These are phyloP conservation scores for Ectemnius cavifrons DNA, from an alignment of 2,888 invertebrate genomes.

Conservation along the genomic window DNA sequence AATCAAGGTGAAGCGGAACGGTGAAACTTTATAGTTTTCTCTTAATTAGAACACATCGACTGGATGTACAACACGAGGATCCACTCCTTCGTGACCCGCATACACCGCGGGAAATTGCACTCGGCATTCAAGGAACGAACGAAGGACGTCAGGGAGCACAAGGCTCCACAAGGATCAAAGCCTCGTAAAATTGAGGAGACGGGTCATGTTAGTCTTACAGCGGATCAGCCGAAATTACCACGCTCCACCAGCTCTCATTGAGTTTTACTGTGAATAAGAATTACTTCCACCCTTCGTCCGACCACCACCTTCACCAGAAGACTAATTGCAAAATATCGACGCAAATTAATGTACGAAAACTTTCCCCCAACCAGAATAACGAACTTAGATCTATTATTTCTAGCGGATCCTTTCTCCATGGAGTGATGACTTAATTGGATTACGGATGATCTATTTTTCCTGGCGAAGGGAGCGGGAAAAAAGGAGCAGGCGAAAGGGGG, in stretches of 20 bases:
- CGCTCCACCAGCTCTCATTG: neutral
- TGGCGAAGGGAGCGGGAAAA: slow-evolving; percentile 12
- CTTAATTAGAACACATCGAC: slow-evolving; percentile 55
- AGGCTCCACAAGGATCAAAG: slow-evolving; percentile 31
- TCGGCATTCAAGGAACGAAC: slow-evolving; percentile 26
- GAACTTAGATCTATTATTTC: slow-evolving; percentile 3
- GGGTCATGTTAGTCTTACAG: slow-evolving; percentile 3
- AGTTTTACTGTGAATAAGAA: slow-evolving; percentile 1
- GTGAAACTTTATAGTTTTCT: slow-evolving; percentile 53
- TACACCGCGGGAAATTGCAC: slow-evolving; percentile 45
- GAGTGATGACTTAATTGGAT: slow-evolving; percentile 50
- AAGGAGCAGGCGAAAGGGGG: slow-evolving; percentile 21
- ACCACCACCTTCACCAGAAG: too few species aligned
- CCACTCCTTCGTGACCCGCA: slow-evolving; percentile 55
- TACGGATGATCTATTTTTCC: slow-evolving; percentile 43
- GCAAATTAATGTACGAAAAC: too few species aligned
- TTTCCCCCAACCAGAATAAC: too few species aligned
- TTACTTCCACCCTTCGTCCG: too few species aligned
- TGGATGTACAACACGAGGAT: slow-evolving; percentile 34
- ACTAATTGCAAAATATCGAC: too few species aligned
- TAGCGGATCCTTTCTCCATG: slow-evolving; percentile 12
- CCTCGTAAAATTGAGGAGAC: neutral
- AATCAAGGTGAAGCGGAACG: neutral
- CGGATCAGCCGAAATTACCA: slow-evolving; percentile 5
- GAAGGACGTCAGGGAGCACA: slow-evolving; percentile 23